These are phyloP conservation scores for Aphodius sticticus DNA, from an alignment of 2,888 invertebrate species.

Conservation along the genomic window DNA sequence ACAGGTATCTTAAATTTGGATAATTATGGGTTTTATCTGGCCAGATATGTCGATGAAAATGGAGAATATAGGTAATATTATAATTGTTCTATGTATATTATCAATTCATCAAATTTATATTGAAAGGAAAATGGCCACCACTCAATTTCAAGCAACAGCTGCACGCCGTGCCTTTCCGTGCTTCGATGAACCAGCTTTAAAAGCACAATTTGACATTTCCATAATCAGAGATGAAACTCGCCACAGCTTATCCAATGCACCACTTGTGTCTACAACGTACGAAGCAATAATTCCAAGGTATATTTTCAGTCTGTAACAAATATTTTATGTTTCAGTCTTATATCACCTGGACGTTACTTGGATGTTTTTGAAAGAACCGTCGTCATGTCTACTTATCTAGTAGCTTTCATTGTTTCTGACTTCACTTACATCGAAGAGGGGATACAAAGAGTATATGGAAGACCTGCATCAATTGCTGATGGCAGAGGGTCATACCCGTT, in stretches of 20 bases:
- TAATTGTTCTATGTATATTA: not conserved
- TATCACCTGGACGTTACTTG: not conserved
- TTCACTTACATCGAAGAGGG: constrained; percentile 50
- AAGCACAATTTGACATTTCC: constrained; percentile 56
- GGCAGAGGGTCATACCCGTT: constrained; percentile 58
- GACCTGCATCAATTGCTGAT: constrained; percentile 48
- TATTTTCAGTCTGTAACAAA: no score
- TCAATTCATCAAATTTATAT: not conserved
- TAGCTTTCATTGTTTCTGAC: constrained; percentile 78
- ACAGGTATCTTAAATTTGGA: constrained; percentile 29
- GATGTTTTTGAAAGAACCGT: constrained; percentile 22
- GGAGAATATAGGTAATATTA: constrained; percentile 11
- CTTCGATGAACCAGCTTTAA: constrained; percentile 69
- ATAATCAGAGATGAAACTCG: constrained; percentile 47
- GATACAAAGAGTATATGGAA: constrained; percentile 48
- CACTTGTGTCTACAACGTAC: constrained; percentile 8
- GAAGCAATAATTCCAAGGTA: not conserved
- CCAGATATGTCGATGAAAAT: constrained; percentile 29
- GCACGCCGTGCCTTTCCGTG: constrained; percentile 75
- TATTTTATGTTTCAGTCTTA: not conserved
- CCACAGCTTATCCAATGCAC: constrained; percentile 20
- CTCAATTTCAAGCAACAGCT: constrained; percentile 45
- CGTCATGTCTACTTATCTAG: constrained; percentile 79
- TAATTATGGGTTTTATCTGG: constrained; percentile 32
- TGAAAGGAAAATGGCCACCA: constrained; percentile 33